Evolutionary conservation across 2,113 vertebrate genomes (phyloP), one percentile per base, ranked within the genome.

Genomic region (Rhodinocichla rosea): DNA sequence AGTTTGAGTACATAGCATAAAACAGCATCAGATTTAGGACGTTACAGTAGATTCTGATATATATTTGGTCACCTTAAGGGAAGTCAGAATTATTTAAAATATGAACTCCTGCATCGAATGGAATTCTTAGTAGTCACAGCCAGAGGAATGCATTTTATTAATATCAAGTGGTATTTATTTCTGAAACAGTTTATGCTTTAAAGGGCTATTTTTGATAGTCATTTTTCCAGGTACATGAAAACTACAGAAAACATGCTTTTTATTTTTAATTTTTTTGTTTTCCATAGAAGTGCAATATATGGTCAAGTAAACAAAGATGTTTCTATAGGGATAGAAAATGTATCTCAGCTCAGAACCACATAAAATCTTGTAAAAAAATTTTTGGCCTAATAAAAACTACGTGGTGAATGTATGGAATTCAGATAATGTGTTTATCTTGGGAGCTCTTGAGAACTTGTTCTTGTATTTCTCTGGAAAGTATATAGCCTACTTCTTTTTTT

Each of bases 371-470:
- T 55, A 77, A 91, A 89, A 12, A 24, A n/a, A 15, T 4, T 76
- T 91, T 80, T 95, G 24, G 60, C 68, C 60, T 71, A 83, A 83
- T 80, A 91, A 93, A 93, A 94, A 17, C 68, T 95, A 21, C 0
- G 0, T 52, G 42, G 39, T 52, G 92, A 91, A 95, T 79, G 90
- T 91, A 88, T 92, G 90, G 94, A 93, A 96, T 96, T 85, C 35
- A 45, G 69, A 76, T 85, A 91, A 96, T 74, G 71, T 93, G 90
- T 96, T 97, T 97, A 64, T 83, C 82, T 93, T 95, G 96, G 94
- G 90, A 69, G 63, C 42, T 85, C 89, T 87, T 35, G 39, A 33
- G 27, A 67, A 67, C 84, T 65, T 63, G 60, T 47, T 89, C 94
- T 83, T 91, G 30, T 62, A 30, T 84, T 95, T 83, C 82, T 92